These are phyloP conservation scores for Sinocyclocheilus rhinocerous DNA, from an alignment of 2,113 vertebrate species.

Conservation along the genomic window DNA sequence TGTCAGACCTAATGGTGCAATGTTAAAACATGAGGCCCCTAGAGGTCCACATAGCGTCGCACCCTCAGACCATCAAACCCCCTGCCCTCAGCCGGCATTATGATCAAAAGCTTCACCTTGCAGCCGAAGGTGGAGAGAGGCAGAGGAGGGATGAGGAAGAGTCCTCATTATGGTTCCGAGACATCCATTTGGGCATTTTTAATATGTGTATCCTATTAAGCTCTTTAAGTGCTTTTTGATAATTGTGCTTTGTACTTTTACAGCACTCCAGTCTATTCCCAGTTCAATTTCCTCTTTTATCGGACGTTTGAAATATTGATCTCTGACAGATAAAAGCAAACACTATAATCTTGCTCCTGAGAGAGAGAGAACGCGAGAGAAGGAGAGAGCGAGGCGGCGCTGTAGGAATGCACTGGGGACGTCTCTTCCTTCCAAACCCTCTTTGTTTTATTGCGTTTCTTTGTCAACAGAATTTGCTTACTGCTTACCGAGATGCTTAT, in stretches of 20 bases:
- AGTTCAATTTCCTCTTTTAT: slow-evolving; percentile 99
- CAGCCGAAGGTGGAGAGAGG: slow-evolving; percentile 51
- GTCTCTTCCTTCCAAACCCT: slow-evolving; percentile 76
- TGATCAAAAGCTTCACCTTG: slow-evolving; percentile 85
- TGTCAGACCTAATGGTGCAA: slow-evolving; percentile 87
- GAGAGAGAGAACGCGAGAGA: slow-evolving; percentile 74
- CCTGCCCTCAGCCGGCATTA: slow-evolving; percentile 76
- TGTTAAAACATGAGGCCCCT: slow-evolving; percentile 84
- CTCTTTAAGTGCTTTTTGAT: slow-evolving; percentile 99
- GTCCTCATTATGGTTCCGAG: slow-evolving; percentile 89
- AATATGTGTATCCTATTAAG: slow-evolving; percentile 99
- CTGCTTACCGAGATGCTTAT: slow-evolving; percentile 94
- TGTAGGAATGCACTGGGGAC: slow-evolving; percentile 85
- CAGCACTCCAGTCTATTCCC: slow-evolving; percentile 99
- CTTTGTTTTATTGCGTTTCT: slow-evolving; percentile 94
- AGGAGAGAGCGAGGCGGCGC: slow-evolving; percentile 78
- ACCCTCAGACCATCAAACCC: slow-evolving; percentile 81
- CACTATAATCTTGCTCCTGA: slow-evolving; percentile 97
- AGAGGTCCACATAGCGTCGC: slow-evolving; percentile 84
- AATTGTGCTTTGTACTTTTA: slow-evolving; percentile 99
- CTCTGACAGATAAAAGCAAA: slow-evolving; percentile 99
- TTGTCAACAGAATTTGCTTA: slow-evolving; percentile 98
- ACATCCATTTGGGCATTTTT: slow-evolving; percentile 99
- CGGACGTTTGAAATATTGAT: slow-evolving; percentile 99
- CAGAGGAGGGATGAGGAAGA: slow-evolving; percentile 68